Conservation (phyloP, 2,113 vertebrate species). For the Eclectus roratus region DNA sequence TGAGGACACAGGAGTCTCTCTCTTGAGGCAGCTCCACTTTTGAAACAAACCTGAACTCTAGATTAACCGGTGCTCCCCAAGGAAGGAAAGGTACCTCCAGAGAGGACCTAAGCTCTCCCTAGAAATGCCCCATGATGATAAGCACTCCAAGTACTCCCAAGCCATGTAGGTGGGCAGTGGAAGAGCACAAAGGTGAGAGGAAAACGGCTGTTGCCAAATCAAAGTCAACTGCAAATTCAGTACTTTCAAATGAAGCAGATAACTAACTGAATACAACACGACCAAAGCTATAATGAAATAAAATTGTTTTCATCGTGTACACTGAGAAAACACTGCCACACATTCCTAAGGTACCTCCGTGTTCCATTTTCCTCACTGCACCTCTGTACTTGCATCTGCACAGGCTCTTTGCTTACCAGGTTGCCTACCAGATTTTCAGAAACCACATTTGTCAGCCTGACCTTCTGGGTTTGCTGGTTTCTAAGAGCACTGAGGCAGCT, state of each 20-base stretch:
- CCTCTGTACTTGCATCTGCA: not conserved
- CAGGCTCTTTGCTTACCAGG: not conserved
- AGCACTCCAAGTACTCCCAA: not conserved
- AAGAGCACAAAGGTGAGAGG: not conserved
- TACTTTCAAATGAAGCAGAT: not conserved
- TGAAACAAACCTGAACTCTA: not conserved
- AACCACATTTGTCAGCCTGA: not conserved
- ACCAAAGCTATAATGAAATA: not conserved
- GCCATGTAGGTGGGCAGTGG: not conserved
- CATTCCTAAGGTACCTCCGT: not conserved
- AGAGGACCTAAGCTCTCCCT: not conserved
- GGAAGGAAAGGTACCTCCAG: not conserved
- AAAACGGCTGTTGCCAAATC: not conserved
- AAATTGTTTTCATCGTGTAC: rapidly evolving
- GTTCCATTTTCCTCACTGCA: not conserved
- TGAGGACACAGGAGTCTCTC: not conserved
- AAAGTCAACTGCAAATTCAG: not conserved
- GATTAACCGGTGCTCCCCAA: not conserved
- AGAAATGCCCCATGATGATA: rapidly evolving
- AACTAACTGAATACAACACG: not conserved
- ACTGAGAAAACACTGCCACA: not conserved
- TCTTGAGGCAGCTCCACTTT: not conserved
- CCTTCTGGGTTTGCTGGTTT: not conserved
- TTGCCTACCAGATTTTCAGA: not conserved
- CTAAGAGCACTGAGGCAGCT: not conserved